Base-by-base conservation (phyloP, 2,888 invertebrate genomes). In the Stenodera caucasica region DNA sequence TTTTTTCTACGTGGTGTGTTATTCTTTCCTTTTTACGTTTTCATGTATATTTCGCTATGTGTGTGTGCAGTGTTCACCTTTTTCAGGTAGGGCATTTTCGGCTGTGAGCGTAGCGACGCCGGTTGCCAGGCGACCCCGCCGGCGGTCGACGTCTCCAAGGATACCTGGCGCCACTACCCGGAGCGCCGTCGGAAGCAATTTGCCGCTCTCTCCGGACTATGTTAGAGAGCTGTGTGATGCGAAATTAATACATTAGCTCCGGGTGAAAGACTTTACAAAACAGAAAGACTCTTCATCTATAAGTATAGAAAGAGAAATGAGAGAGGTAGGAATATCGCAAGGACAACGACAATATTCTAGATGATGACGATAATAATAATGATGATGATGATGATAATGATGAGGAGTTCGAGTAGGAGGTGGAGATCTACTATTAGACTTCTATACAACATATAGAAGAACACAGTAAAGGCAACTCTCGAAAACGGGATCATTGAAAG, bases 141-240 rank as follows among this genome's bases (percentile, higher is more conserved):
- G 78, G 72, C 77, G 78, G 77, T 76, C 78, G 77, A 75, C 80
- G 81, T 80, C 82, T 81, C 81, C 80, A 79, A 79, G 80, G 78
- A 85, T 81, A 79, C 85, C 85, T 67, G 82, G 75, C 83, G 86
- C 71, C 85, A 84, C 80, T 84, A 82, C 75, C 84, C 83, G 73
- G 84, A 68, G 78, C 84, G 81, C 83, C 82, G 80, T 81, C 81
- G 85, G 85, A 85, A 74, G 85, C 84, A 78, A 84, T 78, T 75
- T 81, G 80, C 76, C 81, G 80, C 80, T 80, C 81, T 79, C 81
- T 79, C 81, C 74, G 75, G 69, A 70, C 71, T 68, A 29, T 61
- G 62, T 59, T 60, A 40, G 18, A 26, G 18, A 59, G 65, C 65
- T 71, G 70, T 70, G 71, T 71, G 73, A 75, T 70, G 71, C 70